Conservation (phyloP, 2,888 invertebrate genomes). For the Neoscelio sp. region DNA sequence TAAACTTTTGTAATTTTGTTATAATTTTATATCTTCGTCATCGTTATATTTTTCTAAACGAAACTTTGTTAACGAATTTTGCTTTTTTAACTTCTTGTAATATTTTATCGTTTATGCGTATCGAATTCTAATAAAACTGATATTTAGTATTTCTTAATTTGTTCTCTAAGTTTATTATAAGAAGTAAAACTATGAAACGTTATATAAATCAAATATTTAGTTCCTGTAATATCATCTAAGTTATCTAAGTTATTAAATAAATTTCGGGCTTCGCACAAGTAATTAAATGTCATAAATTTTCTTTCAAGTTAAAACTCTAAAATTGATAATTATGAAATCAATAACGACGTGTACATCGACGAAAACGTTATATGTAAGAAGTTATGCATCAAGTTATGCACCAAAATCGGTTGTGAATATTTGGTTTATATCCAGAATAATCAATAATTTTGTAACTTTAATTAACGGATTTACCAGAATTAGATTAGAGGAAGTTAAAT, state of each 20-base stretch:
- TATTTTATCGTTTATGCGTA: no score
- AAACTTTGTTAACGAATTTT: no score
- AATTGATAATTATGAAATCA: conserved; percentile 4
- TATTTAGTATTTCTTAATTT: no score
- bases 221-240: no score
- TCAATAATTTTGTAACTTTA: conserved; percentile 20
- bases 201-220: no score
- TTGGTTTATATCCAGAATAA: conserved; percentile 2
- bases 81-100: no score
- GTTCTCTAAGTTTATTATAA: neutral
- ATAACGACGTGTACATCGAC: conserved; percentile 3
- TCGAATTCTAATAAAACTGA: no score
- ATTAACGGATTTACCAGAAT: neutral
- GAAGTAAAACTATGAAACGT: neutral
- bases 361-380: neutral
- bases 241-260: neutral
- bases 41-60: neutral
- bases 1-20: conserved; percentile 8
- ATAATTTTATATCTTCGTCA: conserved; percentile 2
- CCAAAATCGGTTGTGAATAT: conserved; percentile 6
- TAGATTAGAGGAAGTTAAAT: neutral
- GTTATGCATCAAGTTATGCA: neutral
- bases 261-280: neutral
- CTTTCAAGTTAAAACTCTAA: neutral
- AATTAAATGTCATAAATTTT: no score